Evolutionary conservation across 2,888 invertebrate species (phyloP), one percentile per base, ranked within the genome.

Genomic region (Gonocerus acuteangulatus): DNA sequence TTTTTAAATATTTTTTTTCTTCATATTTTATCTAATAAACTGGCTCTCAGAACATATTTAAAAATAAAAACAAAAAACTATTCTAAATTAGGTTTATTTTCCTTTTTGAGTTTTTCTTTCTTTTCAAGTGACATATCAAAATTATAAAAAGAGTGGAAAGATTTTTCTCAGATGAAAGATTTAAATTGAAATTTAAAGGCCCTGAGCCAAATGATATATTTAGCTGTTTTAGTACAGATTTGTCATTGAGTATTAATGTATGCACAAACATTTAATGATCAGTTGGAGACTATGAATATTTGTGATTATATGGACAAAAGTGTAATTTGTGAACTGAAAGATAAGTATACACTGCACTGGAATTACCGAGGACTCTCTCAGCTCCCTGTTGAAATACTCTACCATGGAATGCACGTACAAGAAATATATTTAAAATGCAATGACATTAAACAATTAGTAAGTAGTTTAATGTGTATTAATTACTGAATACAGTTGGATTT

Each of bases 271-370:
- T 21, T 54, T 22, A 18, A 18, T 42, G 42, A 54, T 21, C 19
- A 36, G 21, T 22, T 54, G 22, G 21, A 34, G 19, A 32, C 39
- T 19, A 54, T 54, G 54, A 54, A 54, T 42, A 54, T 39, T 39
- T 39, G n/a, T 39, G 42, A 54, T 15, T 54, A 39, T 42, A 42
- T 54, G 54, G 54, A 58, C 58, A 48, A 61, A 32, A 58, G 61
- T 36, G 47, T 63, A 48, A 59, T 74, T 74, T 15, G 69, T n/a
- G 64, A 64, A 32, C 42, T 64, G 45, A 73, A 51, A 60, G 61
- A 19, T 44, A 62, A 57, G 66, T 66, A 34, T 61, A 61, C 49
- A 3, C 49, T 60, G 22, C 62, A 65, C 22, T 65, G 65, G 63
- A 61, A 61, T 48, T 63, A 59, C 44, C 27, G 60, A 16, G 54